Evolutionary conservation across 1,140 invertebrate species (phyloP).

Genomic region (Idris sp.): DNA sequence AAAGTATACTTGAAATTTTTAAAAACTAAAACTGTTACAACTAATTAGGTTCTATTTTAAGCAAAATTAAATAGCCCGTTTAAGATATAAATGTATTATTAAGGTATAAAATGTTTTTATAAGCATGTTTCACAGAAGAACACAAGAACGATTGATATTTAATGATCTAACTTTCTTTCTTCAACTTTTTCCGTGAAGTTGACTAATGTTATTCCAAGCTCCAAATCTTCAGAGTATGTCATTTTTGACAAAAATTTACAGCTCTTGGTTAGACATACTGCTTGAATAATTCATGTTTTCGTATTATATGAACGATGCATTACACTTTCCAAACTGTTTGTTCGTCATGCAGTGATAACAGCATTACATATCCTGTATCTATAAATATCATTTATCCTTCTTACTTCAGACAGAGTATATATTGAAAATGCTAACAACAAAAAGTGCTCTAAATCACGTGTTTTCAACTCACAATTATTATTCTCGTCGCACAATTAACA

Average conservation of each 20-base stretch:
- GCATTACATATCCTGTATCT: constrained; percentile 1
- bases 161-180: neutral
- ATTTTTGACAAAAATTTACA: constrained; percentile 29
- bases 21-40: too few species aligned
- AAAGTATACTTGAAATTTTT: too few species aligned
- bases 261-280: neutral
- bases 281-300: constrained; percentile 28
- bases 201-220: constrained; percentile 8
- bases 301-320: constrained; percentile 21
- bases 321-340: constrained; percentile 32
- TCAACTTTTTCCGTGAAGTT: constrained; percentile 1
- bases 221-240: constrained; percentile 12
- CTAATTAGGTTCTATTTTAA: too few species aligned
- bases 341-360: constrained; percentile 17
- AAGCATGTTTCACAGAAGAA: too few species aligned
- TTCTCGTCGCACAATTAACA: too few species aligned
- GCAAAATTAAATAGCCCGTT: too few species aligned
- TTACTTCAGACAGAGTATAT: neutral
- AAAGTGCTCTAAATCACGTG: too few species aligned
- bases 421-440: too few species aligned
- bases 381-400: constrained; percentile 3
- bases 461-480: too few species aligned
- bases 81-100: too few species aligned
- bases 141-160: neutral
- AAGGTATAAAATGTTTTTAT: neutral